Base-by-base conservation (phyloP, 2,888 invertebrate genomes). In the Syritta pipiens region DNA sequence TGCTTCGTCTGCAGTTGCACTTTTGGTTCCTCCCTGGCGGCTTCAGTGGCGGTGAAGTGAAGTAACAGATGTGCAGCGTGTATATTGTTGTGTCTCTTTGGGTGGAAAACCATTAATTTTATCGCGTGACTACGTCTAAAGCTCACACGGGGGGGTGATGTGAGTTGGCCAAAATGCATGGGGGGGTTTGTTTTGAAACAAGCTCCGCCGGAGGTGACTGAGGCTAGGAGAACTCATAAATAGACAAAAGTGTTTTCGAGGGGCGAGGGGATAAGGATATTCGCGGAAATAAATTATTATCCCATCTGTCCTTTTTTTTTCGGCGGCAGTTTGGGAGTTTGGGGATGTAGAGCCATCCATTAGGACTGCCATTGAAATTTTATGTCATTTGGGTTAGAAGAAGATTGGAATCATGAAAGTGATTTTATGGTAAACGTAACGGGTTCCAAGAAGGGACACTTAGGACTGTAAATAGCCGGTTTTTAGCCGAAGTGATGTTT, bases 91-190 rank as follows among this genome's bases (percentile, higher is more conserved):
- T 63, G 20, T 49, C 40, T 26, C 7, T 53, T 44, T 14, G 44
- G 44, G 44, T 26, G 42, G 10, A 28, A 30, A 26, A 20, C 32
- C 40, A 63, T 51, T 30, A 42, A 42, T 63, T 42, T 40, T 17
- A 40, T 63, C 62, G 49, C 62, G 62, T 63, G 49, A 51, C 62
- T 40, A 30, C 40, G 28, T 17, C 12, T 19, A 28, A 62, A 63
- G 49, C 20, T 20, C 49, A 40, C 28, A n/a, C n/a, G n/a, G n/a
- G 3, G 12, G 26, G 26, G 5, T 9, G 12, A 44, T 19, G 9
- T 37, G 17, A 14, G 48, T 62, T 49, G 20, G 40, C 28, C 40
- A 49, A 20, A 49, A 37, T 62, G 32, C 32, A 40, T 49, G 51
- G 19, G 3, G 28, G 3, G 28, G 9, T 19, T 14, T 28, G 10